Conservation (phyloP, 2,888 invertebrate species). For the Acleris holmiana region DNA sequence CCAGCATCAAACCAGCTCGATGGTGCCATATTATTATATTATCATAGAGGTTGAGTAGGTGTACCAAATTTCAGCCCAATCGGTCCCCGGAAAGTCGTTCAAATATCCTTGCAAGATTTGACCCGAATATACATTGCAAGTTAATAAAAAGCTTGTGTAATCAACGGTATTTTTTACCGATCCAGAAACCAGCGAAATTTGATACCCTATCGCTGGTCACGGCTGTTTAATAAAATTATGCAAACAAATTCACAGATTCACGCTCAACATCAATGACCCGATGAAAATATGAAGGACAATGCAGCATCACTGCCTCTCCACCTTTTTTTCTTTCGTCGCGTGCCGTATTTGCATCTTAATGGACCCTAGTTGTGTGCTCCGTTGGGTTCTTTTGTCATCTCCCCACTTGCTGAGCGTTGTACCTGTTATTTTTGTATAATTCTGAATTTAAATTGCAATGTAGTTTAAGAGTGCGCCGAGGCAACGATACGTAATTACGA, state of each 20-base stretch:
- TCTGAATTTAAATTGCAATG: slow-evolving; percentile 2
- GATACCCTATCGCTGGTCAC: neutral
- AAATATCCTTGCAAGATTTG: too few relatives aligned
- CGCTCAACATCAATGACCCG: slow-evolving; percentile 17
- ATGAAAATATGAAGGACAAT: slow-evolving; percentile 24
- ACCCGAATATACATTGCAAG: too few relatives aligned
- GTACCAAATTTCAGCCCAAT: too few relatives aligned
- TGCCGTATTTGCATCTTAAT: slow-evolving; percentile 27
- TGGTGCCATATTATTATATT: too few relatives aligned
- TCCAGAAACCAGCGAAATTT: neutral
- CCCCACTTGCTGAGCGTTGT: slow-evolving; percentile 6
- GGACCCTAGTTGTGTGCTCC: slow-evolving; percentile 1
- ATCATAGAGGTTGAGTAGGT: too few relatives aligned
- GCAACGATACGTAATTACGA: too few relatives aligned
- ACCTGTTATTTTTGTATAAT: slow-evolving; percentile 10
- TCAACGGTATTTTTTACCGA: neutral
- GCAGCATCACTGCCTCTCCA: slow-evolving; percentile 14
- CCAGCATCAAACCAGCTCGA: too few relatives aligned
- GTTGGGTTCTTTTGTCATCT: slow-evolving; percentile 10
- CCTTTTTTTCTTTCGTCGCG: slow-evolving; percentile 27
- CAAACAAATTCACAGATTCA: slow-evolving; percentile 12
- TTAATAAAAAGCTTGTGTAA: neutral
- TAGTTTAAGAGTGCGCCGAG: neutral
- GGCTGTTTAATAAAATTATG: neutral
- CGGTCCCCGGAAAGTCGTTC: too few relatives aligned